A percentile compares a stretch with the other conserved stretches of the same genome.
Conservation (phyloP, 2,113 vertebrate species). For the Origma solitaria region DNA sequence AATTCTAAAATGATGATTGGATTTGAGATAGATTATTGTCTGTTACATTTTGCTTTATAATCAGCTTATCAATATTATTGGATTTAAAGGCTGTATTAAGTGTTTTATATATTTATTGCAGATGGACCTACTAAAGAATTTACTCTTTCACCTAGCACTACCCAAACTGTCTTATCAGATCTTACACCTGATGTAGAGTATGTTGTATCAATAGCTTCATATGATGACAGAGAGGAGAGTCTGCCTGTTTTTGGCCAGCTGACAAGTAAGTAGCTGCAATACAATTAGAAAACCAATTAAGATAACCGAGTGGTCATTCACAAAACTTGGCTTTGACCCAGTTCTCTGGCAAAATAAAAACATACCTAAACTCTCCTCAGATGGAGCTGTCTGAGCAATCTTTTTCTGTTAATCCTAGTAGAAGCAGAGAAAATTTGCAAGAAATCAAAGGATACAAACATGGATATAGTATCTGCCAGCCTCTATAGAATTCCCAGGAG, state of each 20-base stretch:
- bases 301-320: background rate
- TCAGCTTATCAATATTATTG: background rate
- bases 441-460: background rate
- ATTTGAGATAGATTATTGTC: background rate
- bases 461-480: background rate
- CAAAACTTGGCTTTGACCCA: background rate
- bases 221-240: slow-evolving; percentile 82
- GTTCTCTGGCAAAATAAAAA: background rate
- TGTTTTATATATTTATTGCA: slow-evolving; percentile 64
- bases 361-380: background rate
- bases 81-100: background rate
- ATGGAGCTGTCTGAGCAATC: background rate
- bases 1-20: background rate
- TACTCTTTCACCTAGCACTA: slow-evolving; percentile 80
- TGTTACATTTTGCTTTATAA: background rate
- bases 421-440: background rate
- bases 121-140: slow-evolving; percentile 85
- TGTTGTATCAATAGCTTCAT: slow-evolving; percentile 83
- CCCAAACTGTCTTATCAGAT: slow-evolving; percentile 83
- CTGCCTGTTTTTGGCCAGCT: slow-evolving; percentile 87
- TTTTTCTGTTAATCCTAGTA: background rate
- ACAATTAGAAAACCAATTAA: background rate
- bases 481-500: background rate
- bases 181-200: slow-evolving; percentile 86
- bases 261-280: slow-evolving; percentile 82